Evolutionary conservation across 2,113 vertebrate species (phyloP).

Genomic region (Chaetura pelagica): DNA sequence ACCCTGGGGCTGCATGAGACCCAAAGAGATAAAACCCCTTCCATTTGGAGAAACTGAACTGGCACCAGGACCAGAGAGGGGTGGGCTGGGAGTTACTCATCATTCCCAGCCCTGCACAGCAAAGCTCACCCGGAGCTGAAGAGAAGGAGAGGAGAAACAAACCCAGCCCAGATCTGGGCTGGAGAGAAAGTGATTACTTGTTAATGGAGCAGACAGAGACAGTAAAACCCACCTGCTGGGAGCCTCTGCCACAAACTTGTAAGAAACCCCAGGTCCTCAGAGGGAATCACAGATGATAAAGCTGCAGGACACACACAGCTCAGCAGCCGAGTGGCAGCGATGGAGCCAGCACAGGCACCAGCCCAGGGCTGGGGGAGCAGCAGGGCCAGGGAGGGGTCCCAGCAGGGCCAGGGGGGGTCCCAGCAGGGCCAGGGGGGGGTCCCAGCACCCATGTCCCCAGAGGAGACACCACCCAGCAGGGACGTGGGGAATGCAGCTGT

Average conservation of each 20-base stretch:
- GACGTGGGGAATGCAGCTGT: accelerated
- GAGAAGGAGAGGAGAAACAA: background rate
- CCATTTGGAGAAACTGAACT: accelerated
- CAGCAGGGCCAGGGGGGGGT: background rate
- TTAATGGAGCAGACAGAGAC: slow-evolving; percentile 3
- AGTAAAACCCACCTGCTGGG: background rate
- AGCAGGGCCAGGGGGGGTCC: background rate
- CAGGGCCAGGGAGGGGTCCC: background rate
- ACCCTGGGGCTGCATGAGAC: accelerated
- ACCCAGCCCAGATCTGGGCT: background rate
- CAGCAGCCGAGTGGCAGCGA: background rate
- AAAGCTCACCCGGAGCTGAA: background rate
- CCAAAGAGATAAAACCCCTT: accelerated
- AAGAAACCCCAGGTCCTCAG: background rate
- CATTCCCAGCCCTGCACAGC: background rate
- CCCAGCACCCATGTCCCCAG: accelerated
- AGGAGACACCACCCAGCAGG: accelerated
- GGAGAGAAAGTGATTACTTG: slow-evolving; percentile 13
- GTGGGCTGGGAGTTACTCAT: background rate
- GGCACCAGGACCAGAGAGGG: too few relatives aligned
- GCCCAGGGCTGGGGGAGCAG: background rate
- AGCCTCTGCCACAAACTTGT: background rate
- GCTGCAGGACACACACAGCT: background rate
- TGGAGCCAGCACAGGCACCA: background rate
- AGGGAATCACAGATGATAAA: slow-evolving; percentile 29